Evolutionary conservation across 1,140 invertebrate species (phyloP), one percentile per base, ranked within the genome.

Genomic region (Magallana angulata): DNA sequence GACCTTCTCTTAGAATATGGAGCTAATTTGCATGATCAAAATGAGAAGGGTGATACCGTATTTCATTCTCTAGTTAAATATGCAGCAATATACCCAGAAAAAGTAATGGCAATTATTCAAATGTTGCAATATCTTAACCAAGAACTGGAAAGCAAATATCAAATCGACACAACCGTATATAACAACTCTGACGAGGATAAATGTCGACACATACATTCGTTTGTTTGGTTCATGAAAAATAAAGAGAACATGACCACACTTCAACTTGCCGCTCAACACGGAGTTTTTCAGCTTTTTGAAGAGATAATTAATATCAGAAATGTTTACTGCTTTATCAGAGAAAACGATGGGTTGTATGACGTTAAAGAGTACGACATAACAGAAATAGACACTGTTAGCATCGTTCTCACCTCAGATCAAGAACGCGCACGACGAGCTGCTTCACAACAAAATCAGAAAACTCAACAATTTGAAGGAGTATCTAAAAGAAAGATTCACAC

Each of bases 141-240:
- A 16, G 62, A 83, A 12, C 48, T 71, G 36, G 24, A 12, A 64
- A 59, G 83, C 12, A 68, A 85, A 6, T 36, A 60, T 11, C 5
- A 11, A 8, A 89, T 36, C 30, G 81, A 84, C 59, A 60, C 16
- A 30, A 87, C 24, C 18, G 36, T 30, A 24, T 1, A 71, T 8
- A 30, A 64, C 84, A 16, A 57, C 36, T 71, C 18, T 71, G 68
- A 30, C 36, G 36, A 7, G 12, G 57, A 59, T 60, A 60, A 30
- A n/a, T 84, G 62, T 36, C 57, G 48, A 36, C 18, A 84, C 18
- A 57, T n/a, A 4, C 57, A 30, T 62, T 86, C 48, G 9, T 82
- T 58, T 56, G 71, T 92, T 8, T 92, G 91, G 92, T 88, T 92
- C 85, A 62, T 92, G 88, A 64, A 91, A 84, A 92, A 92, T 85